Evolutionary conservation across 2,113 vertebrate genomes (phyloP), one percentile per base, ranked within the genome.

Genomic region (Notarius lentiginosus): DNA sequence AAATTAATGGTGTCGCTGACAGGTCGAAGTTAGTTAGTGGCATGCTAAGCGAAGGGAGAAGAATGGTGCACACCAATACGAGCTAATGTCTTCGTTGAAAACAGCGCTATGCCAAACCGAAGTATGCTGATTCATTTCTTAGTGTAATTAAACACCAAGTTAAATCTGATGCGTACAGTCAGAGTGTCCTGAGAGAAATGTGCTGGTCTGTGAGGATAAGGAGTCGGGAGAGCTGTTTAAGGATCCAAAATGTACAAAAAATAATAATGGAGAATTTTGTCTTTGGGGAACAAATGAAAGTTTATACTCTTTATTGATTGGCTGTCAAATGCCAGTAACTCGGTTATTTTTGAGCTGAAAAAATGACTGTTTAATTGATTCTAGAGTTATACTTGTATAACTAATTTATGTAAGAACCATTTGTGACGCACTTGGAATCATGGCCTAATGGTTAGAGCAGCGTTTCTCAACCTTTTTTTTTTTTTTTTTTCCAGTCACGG

Each of bases 81-180:
- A 22, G 22, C 41, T 22, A 4, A 49, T 49, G 72, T 49, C 20
- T 75, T 75, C 41, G 22, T 10, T 75, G 41, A 49, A 49, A 49
- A 22, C 41, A 11, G 41, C 22, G 9, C 7, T 72, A 18, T 22
- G 72, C 41, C 72, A 75, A 49, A 11, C 41, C 18, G 11, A 20
- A 73, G 70, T 34, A 49, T 22, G 20, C 72, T 75, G 72, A 75
- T 75, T 75, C 18, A 22, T 47, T 47, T 75, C 72, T 75, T 75
- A 47, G 49, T 75, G 72, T 47, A 49, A 49, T 11, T 75, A 75
- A 75, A 49, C 18, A 24, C 18, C 72, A 75, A 11, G 72, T 20
- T 75, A 4, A 49, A 11, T 5, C 8, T 49, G 41, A 1, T 75
- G 18, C 24, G 41, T 9, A 22, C 34, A 34, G 17, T 12, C 68